phyloP scores from a whole-genome alignment of 2,888 invertebrate genomes.

The Ophion slaviceki region DNA sequence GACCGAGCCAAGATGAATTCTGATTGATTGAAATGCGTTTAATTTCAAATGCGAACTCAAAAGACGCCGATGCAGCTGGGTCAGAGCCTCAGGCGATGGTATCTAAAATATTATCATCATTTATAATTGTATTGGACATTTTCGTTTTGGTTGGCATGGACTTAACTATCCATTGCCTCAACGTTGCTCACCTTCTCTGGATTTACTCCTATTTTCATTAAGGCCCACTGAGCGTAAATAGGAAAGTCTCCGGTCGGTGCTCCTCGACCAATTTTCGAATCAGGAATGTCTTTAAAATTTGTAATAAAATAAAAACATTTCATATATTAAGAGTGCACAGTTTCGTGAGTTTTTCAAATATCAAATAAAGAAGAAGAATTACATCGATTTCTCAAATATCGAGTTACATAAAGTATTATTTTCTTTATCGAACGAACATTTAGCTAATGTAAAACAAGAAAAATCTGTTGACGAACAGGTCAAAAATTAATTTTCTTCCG shows the following conservation, averaged over 20 bases:
- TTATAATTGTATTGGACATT: neutral
- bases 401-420: neutral
- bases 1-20: slow-evolving; percentile 91
- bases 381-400: neutral
- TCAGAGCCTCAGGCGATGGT: slow-evolving; percentile 83
- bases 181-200: slow-evolving; percentile 80
- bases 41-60: slow-evolving; percentile 86
- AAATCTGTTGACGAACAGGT: neutral
- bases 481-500: neutral
- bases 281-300: slow-evolving; percentile 77
- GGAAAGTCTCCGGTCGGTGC: slow-evolving; percentile 87
- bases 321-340: too few relatives aligned
- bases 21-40: slow-evolving; percentile 90
- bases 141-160: neutral
- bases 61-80: slow-evolving; percentile 82
- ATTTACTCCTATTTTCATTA: slow-evolving; percentile 86
- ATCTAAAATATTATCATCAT: slow-evolving; percentile 71
- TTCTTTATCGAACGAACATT: neutral
- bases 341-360: neutral
- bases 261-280: slow-evolving; percentile 87
- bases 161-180: neutral
- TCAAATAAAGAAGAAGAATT: neutral
- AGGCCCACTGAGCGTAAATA: slow-evolving; percentile 89
- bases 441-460: neutral
- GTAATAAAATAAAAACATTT: neutral